Evolutionary conservation across 2,797 vertebrate species (phyloP).

Genomic region (Crenichthys baileyi): DNA sequence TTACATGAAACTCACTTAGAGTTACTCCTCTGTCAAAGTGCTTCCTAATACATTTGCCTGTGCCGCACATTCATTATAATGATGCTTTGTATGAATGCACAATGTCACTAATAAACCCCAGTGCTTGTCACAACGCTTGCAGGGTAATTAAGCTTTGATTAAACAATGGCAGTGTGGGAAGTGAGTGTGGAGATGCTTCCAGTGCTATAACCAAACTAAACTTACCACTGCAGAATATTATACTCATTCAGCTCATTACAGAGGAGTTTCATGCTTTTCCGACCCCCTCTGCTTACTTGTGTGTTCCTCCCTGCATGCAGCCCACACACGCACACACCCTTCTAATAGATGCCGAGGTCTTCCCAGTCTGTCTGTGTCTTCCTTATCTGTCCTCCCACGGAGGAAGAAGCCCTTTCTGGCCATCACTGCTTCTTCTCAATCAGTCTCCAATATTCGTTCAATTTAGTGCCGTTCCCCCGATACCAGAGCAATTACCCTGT

Average conservation of each 20-base stretch:
- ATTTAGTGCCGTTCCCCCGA: constrained; percentile 68
- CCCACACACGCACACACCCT: constrained; percentile 36
- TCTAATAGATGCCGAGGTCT: constrained; percentile 59
- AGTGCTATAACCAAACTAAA: constrained; percentile 51
- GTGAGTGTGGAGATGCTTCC: constrained; percentile 61
- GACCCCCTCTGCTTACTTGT: constrained; percentile 45
- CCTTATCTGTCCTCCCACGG: constrained; percentile 68
- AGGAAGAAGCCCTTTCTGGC: constrained; percentile 55
- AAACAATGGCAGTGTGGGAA: constrained; percentile 62
- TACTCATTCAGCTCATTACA: constrained; percentile 70
- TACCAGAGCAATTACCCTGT: constrained; percentile 75
- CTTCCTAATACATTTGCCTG: constrained; percentile 27
- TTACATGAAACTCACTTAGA: constrained; percentile 15
- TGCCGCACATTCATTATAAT: constrained; percentile 57
- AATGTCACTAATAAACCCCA: constrained; percentile 55
- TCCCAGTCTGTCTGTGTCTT: constrained; percentile 53
- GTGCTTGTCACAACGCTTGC: constrained; percentile 48
- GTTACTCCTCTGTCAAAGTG: constrained; percentile 30
- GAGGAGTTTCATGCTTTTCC: constrained; percentile 42
- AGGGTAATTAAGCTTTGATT: constrained; percentile 67
- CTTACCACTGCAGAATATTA: constrained; percentile 45
- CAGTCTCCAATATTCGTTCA: constrained; percentile 74
- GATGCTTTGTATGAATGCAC: constrained; percentile 40
- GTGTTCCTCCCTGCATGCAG: constrained; percentile 30
- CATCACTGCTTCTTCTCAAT: constrained; percentile 66